Evolutionary conservation across 2,888 invertebrate species (phyloP).

Genomic region (Chydorus sphaericus): DNA sequence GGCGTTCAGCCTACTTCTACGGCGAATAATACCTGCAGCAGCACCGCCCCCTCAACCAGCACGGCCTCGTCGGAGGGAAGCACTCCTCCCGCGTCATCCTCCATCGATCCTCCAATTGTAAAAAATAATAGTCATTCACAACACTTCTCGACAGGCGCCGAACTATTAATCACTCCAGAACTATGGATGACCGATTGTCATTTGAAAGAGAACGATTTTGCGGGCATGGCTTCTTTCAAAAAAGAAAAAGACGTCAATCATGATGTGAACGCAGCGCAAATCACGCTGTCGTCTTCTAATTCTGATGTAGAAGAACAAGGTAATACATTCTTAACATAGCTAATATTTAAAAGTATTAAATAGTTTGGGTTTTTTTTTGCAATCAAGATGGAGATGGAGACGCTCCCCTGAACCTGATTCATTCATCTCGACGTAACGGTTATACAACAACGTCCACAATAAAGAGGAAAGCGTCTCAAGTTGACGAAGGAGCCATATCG

Average conservation of each 20-base stretch:
- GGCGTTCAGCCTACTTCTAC: slow-evolving; percentile 27
- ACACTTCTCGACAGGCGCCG: slow-evolving; percentile 13
- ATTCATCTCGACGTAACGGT: neutral
- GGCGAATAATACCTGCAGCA: slow-evolving; percentile 18
- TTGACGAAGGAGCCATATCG: too few relatives aligned
- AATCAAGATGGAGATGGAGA: too few relatives aligned
- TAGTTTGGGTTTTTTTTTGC: too few relatives aligned
- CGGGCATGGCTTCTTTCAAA: too few relatives aligned
- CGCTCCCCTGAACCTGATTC: neutral
- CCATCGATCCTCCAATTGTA: neutral
- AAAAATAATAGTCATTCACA: neutral
- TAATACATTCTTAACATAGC: too few relatives aligned
- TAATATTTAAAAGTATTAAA: too few relatives aligned
- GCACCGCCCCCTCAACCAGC: neutral
- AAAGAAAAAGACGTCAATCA: neutral
- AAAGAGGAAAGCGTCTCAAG: neutral
- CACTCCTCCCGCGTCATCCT: too few relatives aligned
- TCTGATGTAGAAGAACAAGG: neutral
- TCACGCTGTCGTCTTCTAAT: neutral
- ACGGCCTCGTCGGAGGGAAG: neutral
- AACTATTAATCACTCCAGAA: slow-evolving; percentile 66
- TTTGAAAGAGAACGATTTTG: too few relatives aligned
- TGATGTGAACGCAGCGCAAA: too few relatives aligned
- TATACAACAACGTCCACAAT: neutral
- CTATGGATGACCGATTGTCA: slow-evolving; percentile 64